These are phyloP conservation scores for Dermolepida albohirtum DNA, from an alignment of 2,888 invertebrate genomes.

Conservation along the genomic window DNA sequence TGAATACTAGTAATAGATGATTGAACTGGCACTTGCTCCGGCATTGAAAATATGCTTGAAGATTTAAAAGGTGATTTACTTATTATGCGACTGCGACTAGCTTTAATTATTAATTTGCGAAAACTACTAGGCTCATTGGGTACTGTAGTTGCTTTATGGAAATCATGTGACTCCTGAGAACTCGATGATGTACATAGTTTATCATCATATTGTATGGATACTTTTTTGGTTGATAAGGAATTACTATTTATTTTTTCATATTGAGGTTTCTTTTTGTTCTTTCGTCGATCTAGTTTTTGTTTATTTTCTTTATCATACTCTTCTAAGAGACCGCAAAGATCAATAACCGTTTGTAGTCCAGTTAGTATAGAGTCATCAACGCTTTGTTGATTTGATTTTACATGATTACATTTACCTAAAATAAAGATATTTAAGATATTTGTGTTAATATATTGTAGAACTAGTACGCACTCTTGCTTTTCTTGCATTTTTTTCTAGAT, in stretches of 20 bases:
- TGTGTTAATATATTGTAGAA: neutral
- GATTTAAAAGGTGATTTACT: neutral
- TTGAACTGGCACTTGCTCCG: neutral
- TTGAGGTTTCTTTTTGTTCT: neutral
- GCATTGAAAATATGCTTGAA: neutral
- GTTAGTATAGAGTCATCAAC: constrained; percentile 57
- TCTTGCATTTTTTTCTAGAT: constrained; percentile 2
- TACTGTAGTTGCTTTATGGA: neutral
- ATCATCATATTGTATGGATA: neutral
- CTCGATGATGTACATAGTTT: neutral
- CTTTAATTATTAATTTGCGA: constrained; percentile 7
- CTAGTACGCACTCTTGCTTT: constrained; percentile 9
- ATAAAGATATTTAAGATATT: neutral
- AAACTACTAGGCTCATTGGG: constrained; percentile 1
- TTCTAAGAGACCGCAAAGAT: constrained; percentile 45
- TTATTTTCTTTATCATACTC: constrained; percentile 16
- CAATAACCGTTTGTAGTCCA: constrained; percentile 55
- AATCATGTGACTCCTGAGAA: neutral
- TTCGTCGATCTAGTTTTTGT: neutral
- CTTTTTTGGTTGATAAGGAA: neutral
- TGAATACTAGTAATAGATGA: constrained; percentile 2
- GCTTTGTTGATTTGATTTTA: neutral
- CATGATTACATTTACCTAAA: constrained; percentile 2
- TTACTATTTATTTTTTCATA: neutral
- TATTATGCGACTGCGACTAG: constrained; percentile 6